Conservation (phyloP, 2,113 vertebrate genomes). For the Odontesthes bonariensis region DNA sequence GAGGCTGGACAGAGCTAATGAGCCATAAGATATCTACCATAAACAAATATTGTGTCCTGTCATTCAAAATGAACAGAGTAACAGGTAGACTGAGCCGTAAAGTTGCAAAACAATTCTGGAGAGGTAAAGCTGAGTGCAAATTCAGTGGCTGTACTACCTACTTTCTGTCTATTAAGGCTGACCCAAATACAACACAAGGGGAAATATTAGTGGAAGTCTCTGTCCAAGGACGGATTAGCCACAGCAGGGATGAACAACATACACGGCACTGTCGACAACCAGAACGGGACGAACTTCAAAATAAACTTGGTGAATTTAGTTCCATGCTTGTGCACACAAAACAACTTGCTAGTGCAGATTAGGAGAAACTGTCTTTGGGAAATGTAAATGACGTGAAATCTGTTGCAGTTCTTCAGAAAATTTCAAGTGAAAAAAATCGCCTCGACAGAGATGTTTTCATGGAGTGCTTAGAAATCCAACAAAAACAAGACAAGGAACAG, state of each 20-base stretch:
- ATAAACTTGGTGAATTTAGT: neutral
- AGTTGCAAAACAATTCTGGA: neutral
- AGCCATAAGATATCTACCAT: neutral
- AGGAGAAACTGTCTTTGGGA: neutral
- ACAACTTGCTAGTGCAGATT: neutral
- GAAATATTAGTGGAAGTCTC: neutral
- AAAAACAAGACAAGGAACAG: neutral
- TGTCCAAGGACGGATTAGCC: neutral
- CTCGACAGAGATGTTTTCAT: constrained; percentile 6
- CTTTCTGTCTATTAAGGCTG: neutral
- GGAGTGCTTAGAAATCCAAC: constrained; percentile 5
- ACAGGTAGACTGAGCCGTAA: neutral
- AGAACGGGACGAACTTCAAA: neutral
- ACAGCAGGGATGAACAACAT: neutral
- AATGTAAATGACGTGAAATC: neutral
- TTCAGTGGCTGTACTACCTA: neutral
- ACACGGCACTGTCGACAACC: neutral
- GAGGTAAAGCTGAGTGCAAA: neutral
- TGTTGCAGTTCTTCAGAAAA: neutral
- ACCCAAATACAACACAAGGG: neutral
- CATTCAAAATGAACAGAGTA: neutral
- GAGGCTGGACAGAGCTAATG: neutral
- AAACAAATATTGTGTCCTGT: neutral
- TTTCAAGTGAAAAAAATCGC: constrained; percentile 1
- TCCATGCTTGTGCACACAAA: neutral